phyloP scores from a whole-genome alignment of 1,140 invertebrate species.

The Philotrypesis tridentata region DNA sequence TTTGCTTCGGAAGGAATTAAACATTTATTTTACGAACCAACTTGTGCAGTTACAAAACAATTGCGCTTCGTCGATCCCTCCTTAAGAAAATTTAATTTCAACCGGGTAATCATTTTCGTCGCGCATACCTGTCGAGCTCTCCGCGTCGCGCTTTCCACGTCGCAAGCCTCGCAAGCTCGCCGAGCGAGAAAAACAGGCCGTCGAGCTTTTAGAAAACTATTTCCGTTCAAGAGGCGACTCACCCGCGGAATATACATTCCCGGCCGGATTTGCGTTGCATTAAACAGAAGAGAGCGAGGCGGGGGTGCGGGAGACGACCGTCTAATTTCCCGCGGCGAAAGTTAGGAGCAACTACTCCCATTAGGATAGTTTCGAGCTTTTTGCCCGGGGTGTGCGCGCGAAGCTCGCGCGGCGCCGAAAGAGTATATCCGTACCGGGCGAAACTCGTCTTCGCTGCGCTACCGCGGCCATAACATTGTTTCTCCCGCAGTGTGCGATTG shows the following conservation, averaged over 20 bases:
- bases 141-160: too few species aligned
- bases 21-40: too few species aligned
- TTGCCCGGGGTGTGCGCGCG: constrained; percentile 18
- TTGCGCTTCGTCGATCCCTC: too few species aligned
- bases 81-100: too few species aligned
- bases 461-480: constrained; percentile 26
- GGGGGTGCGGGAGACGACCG: neutral
- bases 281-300: constrained; percentile 7
- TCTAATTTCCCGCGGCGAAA: constrained; percentile 48
- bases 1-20: too few species aligned
- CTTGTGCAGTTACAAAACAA: too few species aligned
- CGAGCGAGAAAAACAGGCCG: neutral
- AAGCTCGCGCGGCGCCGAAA: neutral
- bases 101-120: too few species aligned
- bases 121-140: too few species aligned
- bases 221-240: constrained; percentile 30
- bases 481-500: constrained; percentile 18
- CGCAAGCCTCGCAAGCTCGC: too few species aligned
- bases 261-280: constrained; percentile 19
- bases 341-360: constrained; percentile 48
- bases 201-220: constrained; percentile 27
- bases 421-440: neutral
- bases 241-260: constrained; percentile 27
- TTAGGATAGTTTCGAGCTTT: constrained; percentile 47
- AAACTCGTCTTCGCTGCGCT: constrained; percentile 18